Conservation (phyloP, 2,797 vertebrate species). For the Corythornis leucogaster region DNA sequence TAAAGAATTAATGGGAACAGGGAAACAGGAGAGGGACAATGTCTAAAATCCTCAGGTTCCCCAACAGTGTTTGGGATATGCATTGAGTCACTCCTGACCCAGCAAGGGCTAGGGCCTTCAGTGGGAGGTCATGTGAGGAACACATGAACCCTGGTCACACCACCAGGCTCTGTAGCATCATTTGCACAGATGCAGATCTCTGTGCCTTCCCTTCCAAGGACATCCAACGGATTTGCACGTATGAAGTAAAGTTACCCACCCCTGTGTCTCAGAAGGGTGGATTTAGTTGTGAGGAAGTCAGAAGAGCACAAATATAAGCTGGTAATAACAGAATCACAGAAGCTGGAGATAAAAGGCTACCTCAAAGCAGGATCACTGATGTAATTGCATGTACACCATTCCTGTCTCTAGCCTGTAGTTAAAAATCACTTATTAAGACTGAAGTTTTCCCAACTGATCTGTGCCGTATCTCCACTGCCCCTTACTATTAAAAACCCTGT, state of each 20-base stretch:
- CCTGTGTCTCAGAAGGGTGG: not conserved
- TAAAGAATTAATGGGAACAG: not conserved
- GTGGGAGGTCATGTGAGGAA: not conserved
- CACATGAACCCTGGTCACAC: not conserved
- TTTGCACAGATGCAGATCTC: not conserved
- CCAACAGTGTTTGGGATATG: not conserved
- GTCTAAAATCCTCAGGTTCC: not conserved
- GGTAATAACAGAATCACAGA: not conserved
- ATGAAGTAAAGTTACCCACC: not conserved
- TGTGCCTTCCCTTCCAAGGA: not conserved
- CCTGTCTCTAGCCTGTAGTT: not conserved
- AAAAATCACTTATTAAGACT: not conserved
- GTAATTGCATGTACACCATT: not conserved
- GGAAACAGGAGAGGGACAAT: rapidly evolving
- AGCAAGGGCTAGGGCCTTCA: not conserved
- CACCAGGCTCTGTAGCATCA: not conserved
- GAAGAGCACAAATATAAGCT: not conserved
- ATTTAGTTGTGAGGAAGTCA: not conserved
- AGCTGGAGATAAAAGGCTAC: not conserved
- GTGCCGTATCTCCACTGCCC: not conserved
- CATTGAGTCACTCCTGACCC: not conserved
- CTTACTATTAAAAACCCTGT: not conserved
- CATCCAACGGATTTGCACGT: rapidly evolving
- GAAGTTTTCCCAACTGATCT: not conserved
- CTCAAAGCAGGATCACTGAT: rapidly evolving